phyloP scores from a whole-genome alignment of 2,113 vertebrate species.

The Tenebrosternarchus preto region DNA sequence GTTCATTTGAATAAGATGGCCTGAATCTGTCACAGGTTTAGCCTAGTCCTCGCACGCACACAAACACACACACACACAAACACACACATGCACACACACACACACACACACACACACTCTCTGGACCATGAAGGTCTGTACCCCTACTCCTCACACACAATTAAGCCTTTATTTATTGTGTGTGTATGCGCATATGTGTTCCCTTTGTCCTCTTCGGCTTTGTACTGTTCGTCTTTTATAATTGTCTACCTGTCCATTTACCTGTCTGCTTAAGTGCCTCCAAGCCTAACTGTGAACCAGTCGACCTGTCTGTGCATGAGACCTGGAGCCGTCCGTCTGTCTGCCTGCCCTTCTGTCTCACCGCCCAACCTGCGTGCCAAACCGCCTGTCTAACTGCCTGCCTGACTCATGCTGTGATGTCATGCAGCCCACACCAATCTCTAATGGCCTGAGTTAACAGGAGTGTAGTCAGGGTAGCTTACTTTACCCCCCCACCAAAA shows the following conservation, averaged over 20 bases:
- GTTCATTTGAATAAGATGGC: conserved; percentile 99
- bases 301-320: background rate
- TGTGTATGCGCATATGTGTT: background rate
- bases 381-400: conserved; percentile 12
- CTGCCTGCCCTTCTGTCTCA: conserved; percentile 43
- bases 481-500: background rate
- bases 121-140: background rate
- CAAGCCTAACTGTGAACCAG: too few species aligned
- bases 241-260: too few species aligned
- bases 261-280: too few species aligned
- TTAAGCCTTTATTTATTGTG: background rate
- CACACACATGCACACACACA: too few species aligned
- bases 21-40: conserved; percentile 88
- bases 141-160: background rate
- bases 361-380: too few species aligned
- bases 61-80: conserved; percentile 1
- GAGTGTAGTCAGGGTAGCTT: conserved; percentile 37
- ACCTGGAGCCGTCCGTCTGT: conserved; percentile 35
- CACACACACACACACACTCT: background rate
- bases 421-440: conserved; percentile 37
- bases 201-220: background rate
- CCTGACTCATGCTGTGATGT: conserved; percentile 2
- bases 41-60: conserved; percentile 74
- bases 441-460: conserved; percentile 49
- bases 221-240: too few species aligned